Base-by-base conservation (phyloP, 2,888 invertebrate species). In the Bugula neritina region DNA sequence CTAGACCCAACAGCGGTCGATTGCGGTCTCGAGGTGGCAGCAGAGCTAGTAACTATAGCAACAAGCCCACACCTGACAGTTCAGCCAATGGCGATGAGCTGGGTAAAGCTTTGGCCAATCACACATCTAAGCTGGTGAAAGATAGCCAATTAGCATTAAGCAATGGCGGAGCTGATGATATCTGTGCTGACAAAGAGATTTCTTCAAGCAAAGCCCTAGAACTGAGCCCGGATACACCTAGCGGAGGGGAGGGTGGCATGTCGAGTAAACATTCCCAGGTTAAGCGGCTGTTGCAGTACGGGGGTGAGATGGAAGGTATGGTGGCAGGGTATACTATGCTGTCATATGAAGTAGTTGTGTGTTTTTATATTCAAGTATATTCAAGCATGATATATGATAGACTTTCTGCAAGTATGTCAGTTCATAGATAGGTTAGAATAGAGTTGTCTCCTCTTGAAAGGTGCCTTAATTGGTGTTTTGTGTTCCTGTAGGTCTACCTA, bases 11-110 rank as follows among this genome's bases (percentile, higher is more conserved):
- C 31, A 70, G 70, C 52, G 70, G 70, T 3, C 23, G 70, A 23
- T 52, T 70, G 2, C 2, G 70, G 17, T 70, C 70, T 23, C 17
- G 43, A n/a, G 3, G 31, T 34, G 34, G 31, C 27, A 63, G 63
- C n/a, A 25, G 63, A 31, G 63, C 63, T 29, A 63, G 63, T 63
- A 70, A 70, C 70, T 5, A 43, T 17, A 70, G 70, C 70, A 54
- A 43, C 29, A 70, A 43, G 52, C 43, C 70, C 5, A 70, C 52
- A 25, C 70, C 70, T 3, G 43, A 43, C n/a, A 54, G 52, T 43
- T 70, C 70, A 25, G 70, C 29, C 52, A 63, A 21, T 13, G 63
- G 63, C 10, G 63, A 63, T 10, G 63, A 63, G 31, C 31, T 63
- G 10, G 27, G 31, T 17, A 63, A 63, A 31, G 63, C 63, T 13